Evolutionary conservation across 2,888 invertebrate species (phyloP).

Genomic region (Antheraea yamamai): DNA sequence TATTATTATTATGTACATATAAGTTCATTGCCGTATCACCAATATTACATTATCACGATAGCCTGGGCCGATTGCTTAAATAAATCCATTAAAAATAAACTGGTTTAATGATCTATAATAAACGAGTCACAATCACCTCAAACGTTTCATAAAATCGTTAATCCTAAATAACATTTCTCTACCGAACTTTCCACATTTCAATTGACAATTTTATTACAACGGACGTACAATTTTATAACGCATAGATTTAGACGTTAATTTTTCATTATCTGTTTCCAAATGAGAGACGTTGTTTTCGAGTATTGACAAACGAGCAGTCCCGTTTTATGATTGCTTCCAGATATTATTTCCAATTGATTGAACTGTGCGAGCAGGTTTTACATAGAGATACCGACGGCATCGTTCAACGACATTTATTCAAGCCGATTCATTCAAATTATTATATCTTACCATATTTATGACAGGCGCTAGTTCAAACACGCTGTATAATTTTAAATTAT

Average conservation of each 20-base stretch:
- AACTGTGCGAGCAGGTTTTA: conserved; percentile 11
- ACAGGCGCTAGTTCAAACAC: background rate
- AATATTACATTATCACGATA: background rate
- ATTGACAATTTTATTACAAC: conserved; percentile 19
- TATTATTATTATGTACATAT: no score
- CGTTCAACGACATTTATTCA: conserved; percentile 5
- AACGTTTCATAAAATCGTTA: conserved; percentile 16
- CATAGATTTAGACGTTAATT: conserved; percentile 16
- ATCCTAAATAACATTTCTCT: conserved; percentile 16
- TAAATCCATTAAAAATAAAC: conserved; percentile 1
- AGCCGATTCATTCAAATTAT: background rate
- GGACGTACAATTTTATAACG: conserved; percentile 18
- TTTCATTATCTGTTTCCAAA: conserved; percentile 15
- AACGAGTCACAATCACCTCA: conserved; percentile 10
- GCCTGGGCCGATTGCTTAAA: background rate
- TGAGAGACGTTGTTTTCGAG: conserved; percentile 9
- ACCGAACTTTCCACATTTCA: conserved; percentile 14
- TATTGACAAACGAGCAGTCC: conserved; percentile 13
- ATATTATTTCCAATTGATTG: conserved; percentile 17
- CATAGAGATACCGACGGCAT: background rate
- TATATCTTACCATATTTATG: background rate
- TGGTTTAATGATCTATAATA: conserved; percentile 4
- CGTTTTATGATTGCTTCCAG: conserved; percentile 17
- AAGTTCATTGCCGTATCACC: background rate
- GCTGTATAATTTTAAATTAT: no score